Evolutionary conservation across 2,888 invertebrate genomes (phyloP), one percentile per base, ranked within the genome.

Genomic region (Dryobota labecula): DNA sequence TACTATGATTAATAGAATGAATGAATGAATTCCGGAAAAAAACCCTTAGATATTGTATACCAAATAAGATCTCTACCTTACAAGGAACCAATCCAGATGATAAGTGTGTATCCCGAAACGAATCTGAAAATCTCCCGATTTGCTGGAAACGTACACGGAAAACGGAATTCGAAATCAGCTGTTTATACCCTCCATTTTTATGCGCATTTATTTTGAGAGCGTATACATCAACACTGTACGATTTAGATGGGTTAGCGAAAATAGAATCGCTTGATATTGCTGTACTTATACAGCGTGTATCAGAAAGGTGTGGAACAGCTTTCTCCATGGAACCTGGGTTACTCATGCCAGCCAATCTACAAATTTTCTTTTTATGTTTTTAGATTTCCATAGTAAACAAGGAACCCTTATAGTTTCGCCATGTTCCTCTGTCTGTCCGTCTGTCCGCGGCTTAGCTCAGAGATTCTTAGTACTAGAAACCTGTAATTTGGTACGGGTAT

Each of bases 161-260:
- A 76, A 71, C 41, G 78, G 82, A 77, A 72, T 79, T 47, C 60
- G 33, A 65, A 81, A 79, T 71, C 54, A 81, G 61, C 77, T 72
- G 82, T 79, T 79, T 71, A 62, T 68, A 13, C 78, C 45, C 33
- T 20, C 41, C 2, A 54, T 61, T 62, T 58, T 58, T 79, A 82
- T 71, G 82, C 72, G 82, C 78, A 79, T 79, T 77, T 64, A 78
- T 78, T 81, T 71, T 33, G 65, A 64, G 53, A 63, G 49, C 54
- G 43, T 61, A 56, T 70, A 64, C 43, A 65, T 73, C 65, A 73
- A 68, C 63, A 63, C 41, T 27, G 36, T 43, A n/a, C 24, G 58
- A 73, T 80, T 76, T 41, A 33, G 62, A 66, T 58, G 60, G 60
- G 60, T 80, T 15, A 24, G 49, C 13, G 45, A 24, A 67, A 41